Percentiles rank a stretch among this genome's conserved stretches.
These are phyloP conservation scores for Caenorhabditis plicata DNA, from an alignment of 2,888 invertebrate species.

Conservation along the genomic window DNA sequence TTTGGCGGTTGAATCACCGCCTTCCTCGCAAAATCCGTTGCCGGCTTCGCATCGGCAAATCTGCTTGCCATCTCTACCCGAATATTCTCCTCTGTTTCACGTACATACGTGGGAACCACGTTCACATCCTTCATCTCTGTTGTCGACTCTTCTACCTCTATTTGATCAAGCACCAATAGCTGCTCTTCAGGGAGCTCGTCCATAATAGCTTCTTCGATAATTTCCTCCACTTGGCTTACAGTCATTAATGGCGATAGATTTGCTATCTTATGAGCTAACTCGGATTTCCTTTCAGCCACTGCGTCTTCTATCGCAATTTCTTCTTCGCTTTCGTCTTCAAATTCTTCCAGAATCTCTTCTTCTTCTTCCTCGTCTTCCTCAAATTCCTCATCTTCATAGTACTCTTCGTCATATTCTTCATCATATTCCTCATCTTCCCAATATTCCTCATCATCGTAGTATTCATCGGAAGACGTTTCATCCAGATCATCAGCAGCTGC, in stretches of 20 bases:
- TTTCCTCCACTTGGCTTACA: slow-evolving; percentile 21
- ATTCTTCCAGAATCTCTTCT: slow-evolving; percentile 17
- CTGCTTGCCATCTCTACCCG: slow-evolving; percentile 34
- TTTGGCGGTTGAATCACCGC: slow-evolving; percentile 59
- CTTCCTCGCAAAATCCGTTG: slow-evolving; percentile 58
- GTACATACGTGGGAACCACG: slow-evolving; percentile 47
- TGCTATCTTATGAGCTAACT: background rate
- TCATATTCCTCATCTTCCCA: slow-evolving; percentile 19
- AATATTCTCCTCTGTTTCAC: slow-evolving; percentile 36
- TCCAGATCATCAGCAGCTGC: slow-evolving; percentile 52
- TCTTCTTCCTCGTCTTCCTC: slow-evolving; percentile 34
- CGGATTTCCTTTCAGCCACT: slow-evolving; percentile 5
- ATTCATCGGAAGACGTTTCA: slow-evolving; percentile 44
- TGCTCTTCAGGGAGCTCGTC: slow-evolving; percentile 26
- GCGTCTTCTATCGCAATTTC: slow-evolving; percentile 4
- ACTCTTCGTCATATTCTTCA: slow-evolving; percentile 52
- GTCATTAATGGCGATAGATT: slow-evolving; percentile 19
- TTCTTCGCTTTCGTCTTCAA: slow-evolving; percentile 23
- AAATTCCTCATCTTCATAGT: slow-evolving; percentile 40
- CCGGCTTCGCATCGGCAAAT: slow-evolving; percentile 46
- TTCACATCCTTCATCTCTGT: slow-evolving; percentile 24
- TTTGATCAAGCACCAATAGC: slow-evolving; percentile 13
- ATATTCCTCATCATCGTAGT: slow-evolving; percentile 38
- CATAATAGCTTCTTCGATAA: slow-evolving; percentile 23
- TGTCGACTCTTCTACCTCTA: slow-evolving; percentile 27